Evolutionary conservation across 1,140 invertebrate genomes (phyloP), one percentile per base, ranked within the genome.

Genomic region (Globodera rostochiensis): DNA sequence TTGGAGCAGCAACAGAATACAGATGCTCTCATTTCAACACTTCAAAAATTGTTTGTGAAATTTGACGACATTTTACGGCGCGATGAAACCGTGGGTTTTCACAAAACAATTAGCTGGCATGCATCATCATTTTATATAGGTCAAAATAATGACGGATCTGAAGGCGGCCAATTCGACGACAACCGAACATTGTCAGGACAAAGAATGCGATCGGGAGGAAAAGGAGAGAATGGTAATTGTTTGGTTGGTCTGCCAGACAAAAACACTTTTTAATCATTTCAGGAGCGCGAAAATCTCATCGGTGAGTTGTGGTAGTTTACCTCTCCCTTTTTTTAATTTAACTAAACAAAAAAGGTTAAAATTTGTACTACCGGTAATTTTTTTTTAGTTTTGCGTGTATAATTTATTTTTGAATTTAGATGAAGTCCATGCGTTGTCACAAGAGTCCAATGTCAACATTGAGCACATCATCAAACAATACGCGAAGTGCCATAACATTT

Each of bases 361-460:
- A 25, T 25, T 25, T 1, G 25, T 25, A 25, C 25, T 25, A 1
- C 25, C 25, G 25, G 25, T 25, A 25, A 25, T 25, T 25, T 25
- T 25, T 25, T 25, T 25, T 25, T 25, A 25, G 25, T 25, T 25
- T 25, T 25, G 25, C 25, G 25, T 1, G 25, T 25, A 25, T 25
- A 25, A 25, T 25, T 25, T 25, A 25, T 25, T 25, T 75, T 50
- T 75, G 25, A 57, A n/a, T 79, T 79, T 73, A 78, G 79, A 45
- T 45, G 79, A 80, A 66, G 79, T 53, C 45, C 13, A 53, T 46
- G 79, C 75, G 13, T 66, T 80, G 21, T 80, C 79, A 46, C 25
- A 80, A 66, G 79, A 80, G 49, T 36, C 79, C n/a, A 80, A 69
- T 21, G 45, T 80, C 49, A 80, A 76, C 49, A 21, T 80, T 8